These are phyloP conservation scores for Podarcis raffonei DNA, from an alignment of 2,113 vertebrate genomes.

Conservation along the genomic window DNA sequence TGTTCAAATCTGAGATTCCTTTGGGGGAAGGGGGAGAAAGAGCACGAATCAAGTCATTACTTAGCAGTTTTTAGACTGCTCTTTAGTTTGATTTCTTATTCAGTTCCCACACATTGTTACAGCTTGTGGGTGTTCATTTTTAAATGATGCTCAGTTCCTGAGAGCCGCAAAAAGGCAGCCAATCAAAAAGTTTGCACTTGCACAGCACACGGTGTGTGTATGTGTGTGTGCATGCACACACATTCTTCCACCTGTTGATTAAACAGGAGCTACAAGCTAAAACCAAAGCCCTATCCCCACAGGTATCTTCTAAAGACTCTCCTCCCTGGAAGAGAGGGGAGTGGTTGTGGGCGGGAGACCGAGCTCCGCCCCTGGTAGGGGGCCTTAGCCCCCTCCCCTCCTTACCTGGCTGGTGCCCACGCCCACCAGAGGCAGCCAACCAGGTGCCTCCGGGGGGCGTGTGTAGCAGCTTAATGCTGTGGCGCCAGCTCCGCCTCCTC, in stretches of 20 bases:
- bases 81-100: conserved; percentile 54
- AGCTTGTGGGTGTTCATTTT: conserved; percentile 66
- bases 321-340: no score
- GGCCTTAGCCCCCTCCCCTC: no score
- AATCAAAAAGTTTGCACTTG: not conserved
- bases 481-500: no score
- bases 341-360: no score
- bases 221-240: not conserved
- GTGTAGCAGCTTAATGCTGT: no score
- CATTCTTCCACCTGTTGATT: not conserved
- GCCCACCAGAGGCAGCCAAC: no score
- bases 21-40: not conserved
- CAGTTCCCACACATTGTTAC: conserved; percentile 56
- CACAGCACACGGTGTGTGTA: not conserved
- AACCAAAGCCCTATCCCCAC: not conserved
- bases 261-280: not conserved
- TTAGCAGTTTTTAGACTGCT: conserved; percentile 45
- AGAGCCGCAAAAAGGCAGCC: conserved; percentile 49
- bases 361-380: no score
- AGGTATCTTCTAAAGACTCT: not conserved
- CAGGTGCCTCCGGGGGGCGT: no score
- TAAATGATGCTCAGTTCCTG: conserved; percentile 47
- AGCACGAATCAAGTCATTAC: conserved; percentile 27
- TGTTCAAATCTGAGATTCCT: not conserved
- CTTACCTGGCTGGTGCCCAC: no score